Evolutionary conservation across 2,888 invertebrate genomes (phyloP), one percentile per base, ranked within the genome.

Genomic region (Euplexia lucipara): DNA sequence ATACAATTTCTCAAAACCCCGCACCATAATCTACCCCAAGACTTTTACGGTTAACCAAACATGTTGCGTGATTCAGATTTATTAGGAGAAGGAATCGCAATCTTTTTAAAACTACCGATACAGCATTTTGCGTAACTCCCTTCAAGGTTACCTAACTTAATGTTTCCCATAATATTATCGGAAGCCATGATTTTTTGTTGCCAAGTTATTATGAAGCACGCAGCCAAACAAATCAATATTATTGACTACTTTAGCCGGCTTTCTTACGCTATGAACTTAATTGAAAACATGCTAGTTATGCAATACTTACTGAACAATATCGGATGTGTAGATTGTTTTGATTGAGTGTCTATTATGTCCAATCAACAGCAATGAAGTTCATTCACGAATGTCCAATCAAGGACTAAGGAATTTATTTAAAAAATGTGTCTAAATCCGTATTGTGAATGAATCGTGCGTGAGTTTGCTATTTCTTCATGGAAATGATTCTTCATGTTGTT

Each of bases 351-450:
- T 45, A 70, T 75, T 65, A 48, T 9, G 35, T 8, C 20, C 70
- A 70, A 73, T 73, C 20, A 64, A 44, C 20, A 8, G 14, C 42
- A 70, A 75, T 64, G 7, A 37, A 60, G 48, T 53, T 54, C 41
- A 75, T 72, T 76, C 62, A 57, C 57, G 26, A 26, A 3, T 26
- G 26, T 26, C 26, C 26, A 26, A 26, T 26, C 26, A 26, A 26
- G 5, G 26, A 5, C 26, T 3, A 26, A 3, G 18, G 22, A 8
- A 3, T 22, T 22, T 12, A 52, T n/a, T 2, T 12, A 57, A 16
- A n/a, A 12, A 7, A 37, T 53, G 2, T 10, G 44, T 6, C 6
- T 57, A 20, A 51, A 60, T 3, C 20, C 0, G 16, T 14, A 1
- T 30, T 16, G 35, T 18, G 12, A 58, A 65, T 18, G 18, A 32